These are phyloP conservation scores for Gymnobelideus leadbeateri DNA, from an alignment of 2,113 vertebrate genomes.

Conservation along the genomic window DNA sequence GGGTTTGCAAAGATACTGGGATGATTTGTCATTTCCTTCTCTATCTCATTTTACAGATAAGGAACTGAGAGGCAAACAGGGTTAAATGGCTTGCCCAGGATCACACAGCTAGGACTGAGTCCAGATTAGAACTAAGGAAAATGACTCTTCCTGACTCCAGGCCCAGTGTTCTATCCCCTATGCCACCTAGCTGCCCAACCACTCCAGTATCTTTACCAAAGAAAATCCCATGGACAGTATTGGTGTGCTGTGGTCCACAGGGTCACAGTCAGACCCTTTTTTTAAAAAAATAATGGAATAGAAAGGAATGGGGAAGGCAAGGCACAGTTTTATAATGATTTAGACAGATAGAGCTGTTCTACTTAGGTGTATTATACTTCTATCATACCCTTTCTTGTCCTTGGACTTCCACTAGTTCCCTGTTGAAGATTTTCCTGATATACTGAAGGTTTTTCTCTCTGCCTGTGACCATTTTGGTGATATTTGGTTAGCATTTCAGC, in stretches of 20 bases:
- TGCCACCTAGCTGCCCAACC: background rate
- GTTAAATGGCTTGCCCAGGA: background rate
- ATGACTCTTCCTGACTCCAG: background rate
- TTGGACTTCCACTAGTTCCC: background rate
- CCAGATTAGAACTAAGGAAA: too few species aligned
- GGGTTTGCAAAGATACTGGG: background rate
- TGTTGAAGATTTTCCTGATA: background rate
- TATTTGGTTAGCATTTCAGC: background rate
- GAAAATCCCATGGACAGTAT: background rate
- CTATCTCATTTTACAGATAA: background rate
- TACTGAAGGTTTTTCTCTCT: background rate
- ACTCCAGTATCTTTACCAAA: background rate
- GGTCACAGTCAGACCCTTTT: background rate
- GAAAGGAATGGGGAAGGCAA: background rate
- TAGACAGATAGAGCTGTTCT: background rate
- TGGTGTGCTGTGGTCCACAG: background rate
- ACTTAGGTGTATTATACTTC: background rate
- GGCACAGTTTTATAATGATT: background rate
- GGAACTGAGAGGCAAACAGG: background rate
- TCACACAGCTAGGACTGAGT: background rate
- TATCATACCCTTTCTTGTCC: background rate
- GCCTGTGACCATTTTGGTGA: background rate
- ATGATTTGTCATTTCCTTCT: background rate
- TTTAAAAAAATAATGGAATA: background rate
- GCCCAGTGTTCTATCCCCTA: background rate